A percentile compares a stretch with the other conserved stretches of the same genome.
Conservation (phyloP, 2,888 invertebrate species). For the Cephonodes hylas region DNA sequence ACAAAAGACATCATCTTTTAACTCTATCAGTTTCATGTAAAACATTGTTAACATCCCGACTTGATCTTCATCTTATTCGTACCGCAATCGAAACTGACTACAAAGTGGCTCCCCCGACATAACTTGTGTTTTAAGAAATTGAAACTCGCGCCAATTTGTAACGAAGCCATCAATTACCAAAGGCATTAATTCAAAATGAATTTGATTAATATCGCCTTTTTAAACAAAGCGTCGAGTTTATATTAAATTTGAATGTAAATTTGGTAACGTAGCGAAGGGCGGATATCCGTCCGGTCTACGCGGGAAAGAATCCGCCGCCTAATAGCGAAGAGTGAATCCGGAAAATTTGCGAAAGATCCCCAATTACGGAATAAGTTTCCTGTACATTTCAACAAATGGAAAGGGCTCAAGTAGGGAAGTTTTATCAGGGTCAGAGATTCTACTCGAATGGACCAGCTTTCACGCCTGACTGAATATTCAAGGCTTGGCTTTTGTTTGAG, state of each 20-base stretch:
- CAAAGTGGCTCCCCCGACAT: no score
- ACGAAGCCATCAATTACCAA: background rate
- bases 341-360: background rate
- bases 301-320: background rate
- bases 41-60: no score
- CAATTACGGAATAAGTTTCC: background rate
- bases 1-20: no score
- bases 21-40: no score
- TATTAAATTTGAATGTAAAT: background rate
- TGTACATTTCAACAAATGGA: background rate
- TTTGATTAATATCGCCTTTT: background rate
- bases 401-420: background rate
- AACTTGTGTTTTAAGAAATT: no score
- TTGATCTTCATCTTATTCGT: no score
- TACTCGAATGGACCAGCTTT: background rate
- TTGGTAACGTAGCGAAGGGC: background rate
- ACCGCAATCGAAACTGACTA: no score
- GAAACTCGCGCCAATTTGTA: background rate
- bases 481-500: no score
- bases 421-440: background rate
- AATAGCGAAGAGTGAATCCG: background rate
- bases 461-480: no score
- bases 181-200: background rate
- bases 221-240: background rate
- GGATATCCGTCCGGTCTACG: background rate